phyloP scores from a whole-genome alignment of 1,140 invertebrate genomes.

The Oncopeltus fasciatus region DNA sequence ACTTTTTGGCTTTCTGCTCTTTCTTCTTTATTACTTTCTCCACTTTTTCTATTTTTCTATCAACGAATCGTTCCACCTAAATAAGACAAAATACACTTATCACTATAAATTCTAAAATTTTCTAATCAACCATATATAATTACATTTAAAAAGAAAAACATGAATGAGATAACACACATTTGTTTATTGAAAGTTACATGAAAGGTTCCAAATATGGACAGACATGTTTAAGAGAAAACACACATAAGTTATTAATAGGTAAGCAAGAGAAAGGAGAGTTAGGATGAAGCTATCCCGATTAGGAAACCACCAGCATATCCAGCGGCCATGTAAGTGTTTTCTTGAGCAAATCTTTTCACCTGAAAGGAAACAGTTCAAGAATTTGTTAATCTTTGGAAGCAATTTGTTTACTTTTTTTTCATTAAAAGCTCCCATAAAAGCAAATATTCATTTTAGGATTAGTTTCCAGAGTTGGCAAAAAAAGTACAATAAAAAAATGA shows the following conservation, averaged over 20 bases:
- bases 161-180: no score
- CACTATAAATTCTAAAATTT: no score
- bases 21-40: slow-evolving; percentile 52
- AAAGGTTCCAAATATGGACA: neutral
- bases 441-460: no score
- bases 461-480: no score
- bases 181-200: no score
- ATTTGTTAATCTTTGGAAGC: no score
- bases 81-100: no score
- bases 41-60: slow-evolving; percentile 61
- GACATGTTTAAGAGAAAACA: neutral
- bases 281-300: slow-evolving; percentile 49
- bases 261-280: slow-evolving; percentile 4
- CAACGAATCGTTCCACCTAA: slow-evolving; percentile 60
- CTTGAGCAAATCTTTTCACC: slow-evolving; percentile 53
- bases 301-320: slow-evolving; percentile 77
- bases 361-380: slow-evolving; percentile 34
- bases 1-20: slow-evolving; percentile 46
- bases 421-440: no score
- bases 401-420: no score
- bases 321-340: slow-evolving; percentile 60
- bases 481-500: no score
- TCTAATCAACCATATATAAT: no score
- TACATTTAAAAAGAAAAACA: no score
- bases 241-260: neutral